Base-by-base conservation (phyloP, 2,888 invertebrate genomes). In the Eilema depressum region DNA sequence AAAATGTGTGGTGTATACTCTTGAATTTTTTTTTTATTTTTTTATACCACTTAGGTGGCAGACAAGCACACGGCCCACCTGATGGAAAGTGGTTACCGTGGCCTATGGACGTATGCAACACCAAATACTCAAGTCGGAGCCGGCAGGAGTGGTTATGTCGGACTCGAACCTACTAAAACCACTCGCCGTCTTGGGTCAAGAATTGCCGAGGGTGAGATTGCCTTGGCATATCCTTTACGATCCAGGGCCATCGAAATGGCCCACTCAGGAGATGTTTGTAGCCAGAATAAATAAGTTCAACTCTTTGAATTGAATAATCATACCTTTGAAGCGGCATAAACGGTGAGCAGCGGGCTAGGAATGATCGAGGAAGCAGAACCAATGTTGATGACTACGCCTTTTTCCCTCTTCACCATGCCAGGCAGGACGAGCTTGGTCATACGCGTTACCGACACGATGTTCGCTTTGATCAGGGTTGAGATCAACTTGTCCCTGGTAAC, bases 301-400 rank as follows among this genome's bases (percentile, higher is more conserved):
- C 1, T 14, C 47, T n/a, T n/a, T 53, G 20, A 53, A 53, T 53
- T n/a, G 53, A 53, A 26, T 63, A 28, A 64, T 23, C 68, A 83
- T 86, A 97, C 97, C 96, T 99, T 99, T 62, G 98, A 97, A 25
- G 98, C 98, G 37, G 98, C 97, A 86, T 99, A 99, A 0, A 98
- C 97, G 14, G 97, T 96, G 41, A 99, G 94, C 78, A 99, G 91
- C 0, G 99, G 98, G 80, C 97, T 97, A 0, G 99, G 98, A 74
- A 97, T 96, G 11, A 96, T 95, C 0, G 97, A 98, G 0, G 98
- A 96, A 0, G 97, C 96, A 0, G 99, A 99, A 0, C 99, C 97
- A 25, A 99, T 93, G 91, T 99, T 99, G 78, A 99, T 97, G 68
- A 99, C 96, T 0, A 98, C 97, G 0, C 99, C 99, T 79, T 96